These are phyloP conservation scores for Haliclona indistincta DNA, from an alignment of 37 sponge, comb jelly and placozoan genomes.

Conservation along the genomic window DNA sequence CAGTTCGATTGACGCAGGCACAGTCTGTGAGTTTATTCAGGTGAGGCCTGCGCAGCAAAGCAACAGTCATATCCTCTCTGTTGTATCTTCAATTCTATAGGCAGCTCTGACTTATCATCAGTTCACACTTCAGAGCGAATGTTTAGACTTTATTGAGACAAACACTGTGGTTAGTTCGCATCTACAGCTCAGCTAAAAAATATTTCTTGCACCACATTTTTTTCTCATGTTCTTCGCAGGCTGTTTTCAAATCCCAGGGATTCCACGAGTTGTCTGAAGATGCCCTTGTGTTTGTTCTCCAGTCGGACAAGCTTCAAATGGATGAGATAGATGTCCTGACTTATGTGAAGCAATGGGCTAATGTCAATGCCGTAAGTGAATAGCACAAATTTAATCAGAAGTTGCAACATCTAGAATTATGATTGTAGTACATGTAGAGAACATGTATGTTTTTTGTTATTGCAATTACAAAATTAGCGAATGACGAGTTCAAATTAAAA, in stretches of 20 bases:
- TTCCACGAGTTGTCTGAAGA: conserved; percentile 97
- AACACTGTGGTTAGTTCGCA: conserved; percentile 71
- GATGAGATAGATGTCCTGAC: conserved; percentile 91
- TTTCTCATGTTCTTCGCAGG: conserved; percentile 17
- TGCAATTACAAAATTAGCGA: not conserved
- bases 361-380: conserved; percentile 87
- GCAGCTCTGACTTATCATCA: conserved; percentile 97
- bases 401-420: not conserved
- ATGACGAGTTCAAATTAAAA: too few relatives aligned
- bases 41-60: conserved; percentile 12
- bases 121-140: conserved; percentile 84
- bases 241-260: conserved; percentile 86
- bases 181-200: not conserved
- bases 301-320: conserved; percentile 81
- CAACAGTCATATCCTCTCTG: not conserved
- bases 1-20: conserved; percentile 79
- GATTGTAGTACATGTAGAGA: too few relatives aligned
- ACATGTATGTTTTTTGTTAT: not conserved
- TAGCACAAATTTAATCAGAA: not conserved
- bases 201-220: not conserved
- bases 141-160: conserved; percentile 83
- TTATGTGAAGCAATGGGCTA: conserved; percentile 93
- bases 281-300: conserved; percentile 74
- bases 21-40: conserved; percentile 92
- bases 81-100: conserved; percentile 20